Percentiles rank a stretch among this genome's conserved stretches.
Evolutionary conservation across 1,140 invertebrate species (phyloP).

Genomic region (Drosophila elegans): DNA sequence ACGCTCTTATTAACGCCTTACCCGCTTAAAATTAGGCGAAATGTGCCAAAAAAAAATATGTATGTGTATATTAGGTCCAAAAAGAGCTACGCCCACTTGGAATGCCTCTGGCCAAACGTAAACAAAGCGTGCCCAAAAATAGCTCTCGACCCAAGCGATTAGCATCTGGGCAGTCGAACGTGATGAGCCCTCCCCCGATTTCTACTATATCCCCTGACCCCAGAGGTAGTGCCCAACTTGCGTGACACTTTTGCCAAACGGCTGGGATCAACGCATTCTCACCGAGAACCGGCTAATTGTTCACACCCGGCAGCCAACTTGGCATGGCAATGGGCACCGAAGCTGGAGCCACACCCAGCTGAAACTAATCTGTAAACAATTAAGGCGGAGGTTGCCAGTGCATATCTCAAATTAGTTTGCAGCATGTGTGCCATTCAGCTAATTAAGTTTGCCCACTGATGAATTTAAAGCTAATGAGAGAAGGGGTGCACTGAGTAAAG

Average conservation of each 20-base stretch:
- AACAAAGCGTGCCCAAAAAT: slow-evolving; percentile 76
- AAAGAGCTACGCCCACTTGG: slow-evolving; percentile 48
- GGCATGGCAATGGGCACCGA: slow-evolving; percentile 3
- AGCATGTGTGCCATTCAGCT: slow-evolving; percentile 69
- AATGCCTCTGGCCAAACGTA: slow-evolving; percentile 55
- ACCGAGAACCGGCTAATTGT: slow-evolving; percentile 62
- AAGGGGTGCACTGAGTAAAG: not conserved
- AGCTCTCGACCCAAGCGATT: slow-evolving; percentile 53
- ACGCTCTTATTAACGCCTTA: slow-evolving; percentile 36
- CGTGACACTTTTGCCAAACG: slow-evolving; percentile 74
- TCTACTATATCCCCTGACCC: not conserved
- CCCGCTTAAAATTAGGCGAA: slow-evolving; percentile 29
- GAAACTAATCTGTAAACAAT: slow-evolving; percentile 79
- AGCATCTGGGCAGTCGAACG: slow-evolving; percentile 58
- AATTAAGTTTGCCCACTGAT: slow-evolving; percentile 56
- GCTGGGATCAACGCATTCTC: slow-evolving; percentile 39
- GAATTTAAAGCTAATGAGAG: slow-evolving; percentile 12
- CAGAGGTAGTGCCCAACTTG: slow-evolving; percentile 45
- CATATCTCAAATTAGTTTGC: slow-evolving; percentile 73
- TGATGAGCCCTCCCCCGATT: slow-evolving; percentile 42
- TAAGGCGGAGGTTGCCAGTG: slow-evolving; percentile 48
- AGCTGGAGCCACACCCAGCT: slow-evolving; percentile 58
- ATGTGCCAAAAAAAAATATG: slow-evolving; percentile 45
- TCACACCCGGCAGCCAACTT: slow-evolving; percentile 58
- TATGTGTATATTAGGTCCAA: slow-evolving; percentile 45